phyloP scores from a whole-genome alignment of 2,797 vertebrate genomes.

The Tinamus major region DNA sequence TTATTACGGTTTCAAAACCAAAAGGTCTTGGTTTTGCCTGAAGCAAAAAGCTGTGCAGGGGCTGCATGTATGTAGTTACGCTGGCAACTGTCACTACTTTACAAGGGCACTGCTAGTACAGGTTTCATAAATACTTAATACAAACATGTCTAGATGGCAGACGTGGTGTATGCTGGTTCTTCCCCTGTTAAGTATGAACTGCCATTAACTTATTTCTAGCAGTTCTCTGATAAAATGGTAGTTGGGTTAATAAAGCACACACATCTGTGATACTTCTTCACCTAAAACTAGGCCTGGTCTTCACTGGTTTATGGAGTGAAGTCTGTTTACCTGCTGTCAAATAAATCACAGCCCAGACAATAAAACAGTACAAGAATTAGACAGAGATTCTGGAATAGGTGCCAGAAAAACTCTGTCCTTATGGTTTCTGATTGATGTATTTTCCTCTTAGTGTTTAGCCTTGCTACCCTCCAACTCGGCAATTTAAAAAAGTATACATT shows the following conservation, averaged over 20 bases:
- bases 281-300: not conserved
- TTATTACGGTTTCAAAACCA: not conserved
- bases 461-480: not conserved
- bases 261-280: not conserved
- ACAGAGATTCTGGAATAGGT: not conserved
- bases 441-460: not conserved
- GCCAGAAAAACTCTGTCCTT: not conserved
- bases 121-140: not conserved
- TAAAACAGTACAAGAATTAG: not conserved
- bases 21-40: not conserved
- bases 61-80: not conserved
- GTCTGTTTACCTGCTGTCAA: not conserved
- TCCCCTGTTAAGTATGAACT: not conserved
- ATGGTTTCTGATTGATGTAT: not conserved
- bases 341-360: not conserved
- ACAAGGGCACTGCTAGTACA: not conserved
- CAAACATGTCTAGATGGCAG: accelerated
- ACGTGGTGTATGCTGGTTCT: not conserved
- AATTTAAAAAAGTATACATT: not conserved
- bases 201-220: not conserved
- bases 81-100: not conserved
- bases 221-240: not conserved
- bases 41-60: not conserved
- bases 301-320: not conserved
- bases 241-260: not conserved